Conservation (phyloP, 2,113 vertebrate genomes). For the Trichomycterus rosablanca region DNA sequence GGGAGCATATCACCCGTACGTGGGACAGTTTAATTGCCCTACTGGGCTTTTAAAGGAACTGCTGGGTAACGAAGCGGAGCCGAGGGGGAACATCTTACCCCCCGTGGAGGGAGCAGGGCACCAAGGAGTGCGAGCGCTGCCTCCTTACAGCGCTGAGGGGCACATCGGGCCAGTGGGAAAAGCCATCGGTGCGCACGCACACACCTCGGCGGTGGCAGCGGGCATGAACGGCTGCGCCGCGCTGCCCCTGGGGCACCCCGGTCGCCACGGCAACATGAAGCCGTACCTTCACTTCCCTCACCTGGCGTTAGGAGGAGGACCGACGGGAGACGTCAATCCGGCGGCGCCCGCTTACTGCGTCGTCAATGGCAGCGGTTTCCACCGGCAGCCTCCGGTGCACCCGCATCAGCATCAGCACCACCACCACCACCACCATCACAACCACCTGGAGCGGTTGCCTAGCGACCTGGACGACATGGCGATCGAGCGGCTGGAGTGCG, state of each 20-base stretch:
- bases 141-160: slow-evolving; percentile 54
- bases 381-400: slow-evolving; percentile 63
- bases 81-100: slow-evolving; percentile 73
- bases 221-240: slow-evolving; percentile 77
- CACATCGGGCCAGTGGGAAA: slow-evolving; percentile 68
- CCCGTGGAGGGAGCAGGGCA: slow-evolving; percentile 73
- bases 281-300: slow-evolving; percentile 78
- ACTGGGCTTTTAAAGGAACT: slow-evolving; percentile 89
- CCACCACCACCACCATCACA: slow-evolving; percentile 38
- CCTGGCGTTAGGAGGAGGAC: slow-evolving; percentile 52
- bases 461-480: slow-evolving; percentile 96
- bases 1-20: slow-evolving; percentile 65
- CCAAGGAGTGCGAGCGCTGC: slow-evolving; percentile 55
- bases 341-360: slow-evolving; percentile 64
- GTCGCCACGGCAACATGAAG: slow-evolving; percentile 74
- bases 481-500: slow-evolving; percentile 92
- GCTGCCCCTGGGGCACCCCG: slow-evolving; percentile 75
- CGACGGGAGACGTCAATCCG: slow-evolving; percentile 29
- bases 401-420: slow-evolving; percentile 49
- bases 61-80: slow-evolving; percentile 79
- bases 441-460: slow-evolving; percentile 87
- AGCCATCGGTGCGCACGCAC: slow-evolving; percentile 67
- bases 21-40: slow-evolving; percentile 78
- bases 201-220: slow-evolving; percentile 53
- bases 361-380: slow-evolving; percentile 74